Base-by-base conservation (phyloP, 2,888 invertebrate genomes). In the Lepidochitona cinerea region DNA sequence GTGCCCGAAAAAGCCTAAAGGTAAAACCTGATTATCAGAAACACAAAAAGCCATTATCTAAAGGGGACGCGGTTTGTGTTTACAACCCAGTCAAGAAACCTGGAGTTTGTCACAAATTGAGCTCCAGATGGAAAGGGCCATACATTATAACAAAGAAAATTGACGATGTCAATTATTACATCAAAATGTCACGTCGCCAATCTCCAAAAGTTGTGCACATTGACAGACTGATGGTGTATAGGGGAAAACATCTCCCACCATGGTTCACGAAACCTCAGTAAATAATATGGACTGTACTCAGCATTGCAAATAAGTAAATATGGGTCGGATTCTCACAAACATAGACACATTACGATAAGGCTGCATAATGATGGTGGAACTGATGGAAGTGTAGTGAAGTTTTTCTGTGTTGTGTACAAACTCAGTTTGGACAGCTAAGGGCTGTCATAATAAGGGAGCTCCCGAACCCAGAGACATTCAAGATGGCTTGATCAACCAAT, bases 41-140 rank as follows among this genome's bases (percentile, higher is more conserved):
- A 65, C 72, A 59, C 23, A 70, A 74, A 37, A 35, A 72, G 3
- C 41, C 41, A 41, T 18, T 41, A 41, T 12, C 9, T 12, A 18
- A 9, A 41, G 41, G 41, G 9, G 9, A 41, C 9, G 41, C 71
- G 26, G 76, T 79, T 7, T 75, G 74, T 75, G 35, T 78, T 3
- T 75, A 72, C 65, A 69, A 75, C 35, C 70, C 73, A 26, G 29
- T 53, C 6, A 67, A 71, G 37, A 71, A 69, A 37, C 52, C 69
- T 1, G 74, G 76, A 12, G 71, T 75, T 6, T 76, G 75, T 71
- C 54, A 64, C 1, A 80, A 78, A 41, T 49, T 76, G 12, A 72
- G 70, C 3, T 74, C 69, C 0, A 73, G 65, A 54, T 77, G 77
- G 79, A 77, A 77, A n/a, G 77, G 77, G 36, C 77, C 76, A 29